Conservation (phyloP, 1,140 invertebrate genomes). For the Drosophila jambulina region DNA sequence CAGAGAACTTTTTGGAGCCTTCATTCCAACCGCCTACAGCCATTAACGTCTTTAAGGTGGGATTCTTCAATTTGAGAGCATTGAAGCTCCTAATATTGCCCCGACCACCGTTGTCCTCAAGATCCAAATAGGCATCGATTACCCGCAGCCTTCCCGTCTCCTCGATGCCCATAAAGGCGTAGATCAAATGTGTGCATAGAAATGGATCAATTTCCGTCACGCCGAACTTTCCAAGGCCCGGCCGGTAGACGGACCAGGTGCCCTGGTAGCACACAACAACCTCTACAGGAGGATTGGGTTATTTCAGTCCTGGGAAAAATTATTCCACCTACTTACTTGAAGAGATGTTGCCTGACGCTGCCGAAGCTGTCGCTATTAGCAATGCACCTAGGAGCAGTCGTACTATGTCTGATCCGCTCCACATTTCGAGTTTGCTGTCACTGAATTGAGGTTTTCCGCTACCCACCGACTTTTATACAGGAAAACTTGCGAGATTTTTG, state of each 20-base stretch:
- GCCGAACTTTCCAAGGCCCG: constrained; percentile 88
- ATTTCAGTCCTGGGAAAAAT: neutral
- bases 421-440: constrained; percentile 33
- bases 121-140: constrained; percentile 89
- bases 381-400: constrained; percentile 13
- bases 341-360: constrained; percentile 2
- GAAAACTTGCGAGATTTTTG: constrained; percentile 17
- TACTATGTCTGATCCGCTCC: neutral
- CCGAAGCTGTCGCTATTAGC: constrained; percentile 22
- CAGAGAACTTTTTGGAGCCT: constrained; percentile 89
- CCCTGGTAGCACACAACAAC: constrained; percentile 90
- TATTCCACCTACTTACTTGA: constrained; percentile 41
- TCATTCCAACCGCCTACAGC: constrained; percentile 93
- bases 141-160: constrained; percentile 86
- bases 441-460: neutral
- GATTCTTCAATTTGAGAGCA: constrained; percentile 88
- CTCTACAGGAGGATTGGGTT: constrained; percentile 79
- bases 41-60: constrained; percentile 89
- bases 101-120: constrained; percentile 85
- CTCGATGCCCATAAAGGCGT: constrained; percentile 89
- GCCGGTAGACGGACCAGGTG: constrained; percentile 90
- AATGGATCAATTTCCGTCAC: constrained; percentile 89
- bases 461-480: constrained; percentile 50
- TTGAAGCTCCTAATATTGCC: constrained; percentile 87
- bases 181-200: constrained; percentile 91